Evolutionary conservation across 1,140 invertebrate species (phyloP).

Genomic region (Drosophila lacertosa): DNA sequence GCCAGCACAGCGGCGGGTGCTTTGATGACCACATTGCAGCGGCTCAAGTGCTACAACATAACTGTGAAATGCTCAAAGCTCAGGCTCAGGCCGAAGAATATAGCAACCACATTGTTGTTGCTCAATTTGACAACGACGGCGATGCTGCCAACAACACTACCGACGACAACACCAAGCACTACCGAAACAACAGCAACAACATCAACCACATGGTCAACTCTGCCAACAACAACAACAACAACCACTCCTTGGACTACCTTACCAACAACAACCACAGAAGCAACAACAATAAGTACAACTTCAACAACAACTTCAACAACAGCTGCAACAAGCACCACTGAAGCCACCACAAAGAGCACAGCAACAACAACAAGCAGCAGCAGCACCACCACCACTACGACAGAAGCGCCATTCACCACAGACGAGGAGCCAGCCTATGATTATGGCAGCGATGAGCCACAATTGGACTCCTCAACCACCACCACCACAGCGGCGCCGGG

Average conservation of each 20-base stretch:
- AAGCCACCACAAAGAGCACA: conserved; percentile 21
- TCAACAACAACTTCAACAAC: conserved; percentile 23
- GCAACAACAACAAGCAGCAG: conserved; percentile 21
- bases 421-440: conserved; percentile 37
- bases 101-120: conserved; percentile 67
- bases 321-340: conserved; percentile 15
- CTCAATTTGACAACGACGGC: conserved; percentile 73
- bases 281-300: conserved; percentile 14
- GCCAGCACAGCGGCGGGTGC: conserved; percentile 53
- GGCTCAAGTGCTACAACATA: conserved; percentile 71
- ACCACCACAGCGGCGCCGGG: conserved; percentile 63
- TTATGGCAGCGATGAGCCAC: conserved; percentile 60
- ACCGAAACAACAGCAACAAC: conserved; percentile 34
- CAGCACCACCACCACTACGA: conserved; percentile 26
- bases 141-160: conserved; percentile 39
- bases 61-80: conserved; percentile 79
- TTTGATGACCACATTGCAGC: conserved; percentile 41
- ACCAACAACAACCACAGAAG: conserved; percentile 21
- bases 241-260: conserved; percentile 39
- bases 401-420: conserved; percentile 25
- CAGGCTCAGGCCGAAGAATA: conserved; percentile 47
- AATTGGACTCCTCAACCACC: conserved; percentile 40
- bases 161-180: conserved; percentile 38
- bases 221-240: conserved; percentile 36
- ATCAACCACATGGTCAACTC: conserved; percentile 32